Evolutionary conservation across 2,113 vertebrate genomes (phyloP).

Genomic region (Thamnaconus septentrionalis): DNA sequence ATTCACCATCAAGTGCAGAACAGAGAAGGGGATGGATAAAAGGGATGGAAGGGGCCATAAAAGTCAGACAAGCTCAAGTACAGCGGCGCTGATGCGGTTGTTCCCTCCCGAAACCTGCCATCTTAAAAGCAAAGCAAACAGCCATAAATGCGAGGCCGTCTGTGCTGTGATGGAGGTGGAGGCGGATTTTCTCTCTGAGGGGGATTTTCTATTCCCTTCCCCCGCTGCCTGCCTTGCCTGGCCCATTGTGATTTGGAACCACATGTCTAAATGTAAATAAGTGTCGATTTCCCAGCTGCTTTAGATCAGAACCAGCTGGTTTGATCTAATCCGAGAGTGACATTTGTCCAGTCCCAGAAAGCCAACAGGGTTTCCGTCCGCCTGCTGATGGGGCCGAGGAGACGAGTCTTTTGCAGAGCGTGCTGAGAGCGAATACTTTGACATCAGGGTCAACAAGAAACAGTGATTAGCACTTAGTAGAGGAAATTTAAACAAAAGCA

Average conservation of each 20-base stretch:
- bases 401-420: not conserved
- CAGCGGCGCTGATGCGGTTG: not conserved
- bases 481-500: too few relatives aligned
- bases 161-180: not conserved
- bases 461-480: not conserved
- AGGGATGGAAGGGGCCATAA: conserved; percentile 8
- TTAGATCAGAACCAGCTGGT: too few relatives aligned
- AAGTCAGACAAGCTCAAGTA: conserved; percentile 17
- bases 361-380: not conserved
- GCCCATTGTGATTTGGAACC: too few relatives aligned
- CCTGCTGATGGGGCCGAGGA: not conserved
- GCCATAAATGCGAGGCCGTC: conserved; percentile 34
- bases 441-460: conserved; percentile 4
- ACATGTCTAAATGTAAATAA: not conserved
- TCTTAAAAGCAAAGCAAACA: conserved; percentile 41
- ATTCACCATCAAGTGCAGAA: too few relatives aligned
- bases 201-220: too few relatives aligned
- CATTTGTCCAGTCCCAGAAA: too few relatives aligned
- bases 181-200: not conserved
- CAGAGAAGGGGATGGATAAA: too few relatives aligned
- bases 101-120: not conserved
- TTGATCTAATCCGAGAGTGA: too few relatives aligned
- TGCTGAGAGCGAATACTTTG: conserved; percentile 4
- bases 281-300: too few relatives aligned
- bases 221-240: too few relatives aligned